phyloP scores from a whole-genome alignment of 2,888 invertebrate genomes.

The Dicranocentrus wangi region DNA sequence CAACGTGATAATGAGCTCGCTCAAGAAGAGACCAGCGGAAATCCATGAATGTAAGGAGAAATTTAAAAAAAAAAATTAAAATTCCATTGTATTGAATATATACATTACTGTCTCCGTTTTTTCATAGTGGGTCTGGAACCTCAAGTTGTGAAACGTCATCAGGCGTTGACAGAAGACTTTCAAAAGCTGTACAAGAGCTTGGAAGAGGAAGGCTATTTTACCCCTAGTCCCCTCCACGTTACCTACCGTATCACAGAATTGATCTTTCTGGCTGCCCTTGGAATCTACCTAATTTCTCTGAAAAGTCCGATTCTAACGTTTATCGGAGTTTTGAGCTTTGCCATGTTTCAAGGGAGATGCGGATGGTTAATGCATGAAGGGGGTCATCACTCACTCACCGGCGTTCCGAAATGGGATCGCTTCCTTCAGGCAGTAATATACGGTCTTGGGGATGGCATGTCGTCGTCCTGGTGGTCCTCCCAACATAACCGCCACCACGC shows the following conservation, averaged over 20 bases:
- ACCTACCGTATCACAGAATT: constrained; percentile 67
- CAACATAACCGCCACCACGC: constrained; percentile 70
- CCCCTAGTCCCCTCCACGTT: constrained; percentile 68
- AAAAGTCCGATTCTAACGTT: constrained; percentile 44
- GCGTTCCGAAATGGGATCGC: constrained; percentile 68
- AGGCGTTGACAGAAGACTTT: constrained; percentile 69
- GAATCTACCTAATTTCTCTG: constrained; percentile 67
- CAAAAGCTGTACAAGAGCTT: constrained; percentile 67
- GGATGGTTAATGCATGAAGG: constrained; percentile 71
- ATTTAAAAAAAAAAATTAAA: not conserved
- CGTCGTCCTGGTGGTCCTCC: constrained; percentile 55
- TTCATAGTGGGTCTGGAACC: constrained; percentile 38
- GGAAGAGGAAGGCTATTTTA: constrained; percentile 69
- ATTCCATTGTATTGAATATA: not conserved
- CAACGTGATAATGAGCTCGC: constrained; percentile 56
- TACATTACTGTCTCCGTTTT: not conserved
- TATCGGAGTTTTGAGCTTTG: constrained; percentile 69
- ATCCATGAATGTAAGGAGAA: constrained; percentile 49
- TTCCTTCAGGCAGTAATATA: constrained; percentile 69
- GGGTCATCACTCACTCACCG: constrained; percentile 72
- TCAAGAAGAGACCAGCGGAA: constrained; percentile 58
- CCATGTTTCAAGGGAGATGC: constrained; percentile 68
- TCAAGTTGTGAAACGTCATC: constrained; percentile 52
- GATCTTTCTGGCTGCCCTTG: constrained; percentile 55
- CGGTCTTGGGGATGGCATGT: constrained; percentile 71